Evolutionary conservation across 2,888 invertebrate species (phyloP).

Genomic region (Phengaris arion): DNA sequence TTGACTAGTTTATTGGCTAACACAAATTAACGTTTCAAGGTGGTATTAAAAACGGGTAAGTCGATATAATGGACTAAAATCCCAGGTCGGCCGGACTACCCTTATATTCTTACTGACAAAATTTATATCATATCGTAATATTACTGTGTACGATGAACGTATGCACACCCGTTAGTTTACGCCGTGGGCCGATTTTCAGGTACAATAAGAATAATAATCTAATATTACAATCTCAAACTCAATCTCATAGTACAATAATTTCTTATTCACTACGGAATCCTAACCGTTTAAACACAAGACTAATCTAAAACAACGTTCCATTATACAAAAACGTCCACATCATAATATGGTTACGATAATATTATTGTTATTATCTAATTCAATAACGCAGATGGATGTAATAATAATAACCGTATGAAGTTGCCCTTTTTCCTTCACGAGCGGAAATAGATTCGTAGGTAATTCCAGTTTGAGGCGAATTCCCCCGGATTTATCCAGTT

Average conservation of each 20-base stretch:
- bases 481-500: not conserved
- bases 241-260: too few relatives aligned
- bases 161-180: too few relatives aligned
- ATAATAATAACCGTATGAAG: conserved; percentile 24
- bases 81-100: too few relatives aligned
- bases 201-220: too few relatives aligned
- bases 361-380: conserved; percentile 20
- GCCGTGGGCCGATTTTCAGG: too few relatives aligned
- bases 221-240: too few relatives aligned
- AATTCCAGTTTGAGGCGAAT: not conserved
- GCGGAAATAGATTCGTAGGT: conserved; percentile 8
- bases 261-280: not conserved
- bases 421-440: conserved; percentile 5
- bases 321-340: not conserved
- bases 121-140: too few relatives aligned
- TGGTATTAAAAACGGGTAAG: not conserved
- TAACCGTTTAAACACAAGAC: not conserved
- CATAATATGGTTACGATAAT: not conserved
- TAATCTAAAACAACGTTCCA: conserved; percentile 1
- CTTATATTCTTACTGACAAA: too few relatives aligned
- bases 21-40: not conserved
- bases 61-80: too few relatives aligned
- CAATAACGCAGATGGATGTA: conserved; percentile 24
- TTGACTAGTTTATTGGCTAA: not conserved
- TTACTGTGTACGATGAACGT: too few relatives aligned